A percentile compares a stretch with the other conserved stretches of the same genome.
Conservation (phyloP, 2,888 invertebrate genomes). For the Ctenicera cuprea region DNA sequence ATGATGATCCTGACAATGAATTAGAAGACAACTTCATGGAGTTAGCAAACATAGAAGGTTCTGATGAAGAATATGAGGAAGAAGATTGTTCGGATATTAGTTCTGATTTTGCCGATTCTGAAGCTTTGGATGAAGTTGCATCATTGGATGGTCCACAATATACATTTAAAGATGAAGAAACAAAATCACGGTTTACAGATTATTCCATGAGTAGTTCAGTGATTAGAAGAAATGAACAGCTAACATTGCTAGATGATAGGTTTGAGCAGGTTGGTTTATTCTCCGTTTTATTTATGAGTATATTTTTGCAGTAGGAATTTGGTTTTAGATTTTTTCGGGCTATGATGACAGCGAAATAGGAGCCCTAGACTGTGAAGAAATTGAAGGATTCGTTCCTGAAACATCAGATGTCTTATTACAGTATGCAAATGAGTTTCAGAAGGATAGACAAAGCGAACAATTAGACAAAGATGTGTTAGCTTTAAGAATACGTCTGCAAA, state of each 20-base stretch:
- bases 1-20: constrained; percentile 86
- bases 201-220: constrained; percentile 97
- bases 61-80: constrained; percentile 64
- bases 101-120: constrained; percentile 66
- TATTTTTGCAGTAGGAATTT: not conserved
- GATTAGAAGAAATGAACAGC: constrained; percentile 87
- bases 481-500: constrained; percentile 22
- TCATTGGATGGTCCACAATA: constrained; percentile 72
- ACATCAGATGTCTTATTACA: constrained; percentile 82
- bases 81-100: constrained; percentile 58
- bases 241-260: constrained; percentile 87
- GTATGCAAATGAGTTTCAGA: constrained; percentile 85
- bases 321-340: constrained; percentile 80
- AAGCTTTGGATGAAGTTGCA: constrained; percentile 72
- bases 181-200: constrained; percentile 91
- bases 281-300: not conserved
- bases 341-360: constrained; percentile 95
- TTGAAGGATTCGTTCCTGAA: constrained; percentile 85
- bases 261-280: constrained; percentile 86
- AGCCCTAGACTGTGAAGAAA: constrained; percentile 92
- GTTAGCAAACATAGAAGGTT: constrained; percentile 81
- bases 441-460: constrained; percentile 74
- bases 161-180: constrained; percentile 81
- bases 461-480: constrained; percentile 72
- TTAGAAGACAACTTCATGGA: constrained; percentile 95